Conservation (phyloP, 1,140 invertebrate genomes). For the Apis cerana region DNA sequence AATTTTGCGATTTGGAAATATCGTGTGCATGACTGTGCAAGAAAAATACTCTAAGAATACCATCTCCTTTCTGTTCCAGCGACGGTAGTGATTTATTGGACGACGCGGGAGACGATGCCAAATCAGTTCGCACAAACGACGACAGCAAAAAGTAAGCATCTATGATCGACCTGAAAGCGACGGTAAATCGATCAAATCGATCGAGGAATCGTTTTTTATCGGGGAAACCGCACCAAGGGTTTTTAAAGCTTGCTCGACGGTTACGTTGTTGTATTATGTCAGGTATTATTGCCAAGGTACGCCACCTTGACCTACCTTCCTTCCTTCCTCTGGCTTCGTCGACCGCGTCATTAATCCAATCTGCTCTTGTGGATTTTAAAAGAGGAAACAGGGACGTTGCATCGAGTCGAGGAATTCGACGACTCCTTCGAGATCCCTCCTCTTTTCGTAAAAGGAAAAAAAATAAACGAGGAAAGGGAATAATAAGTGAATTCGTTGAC, state of each 20-base stretch:
- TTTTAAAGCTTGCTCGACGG: slow-evolving; percentile 33
- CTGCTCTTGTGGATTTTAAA: neutral
- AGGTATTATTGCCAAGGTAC: slow-evolving; percentile 68
- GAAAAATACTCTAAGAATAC: too few species aligned
- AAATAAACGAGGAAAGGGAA: too few species aligned
- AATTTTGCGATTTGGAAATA: too few species aligned
- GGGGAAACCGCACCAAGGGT: slow-evolving; percentile 23
- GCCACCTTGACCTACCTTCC: slow-evolving; percentile 76
- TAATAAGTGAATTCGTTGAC: neutral
- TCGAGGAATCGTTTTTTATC: too few species aligned
- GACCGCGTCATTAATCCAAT: slow-evolving; percentile 66
- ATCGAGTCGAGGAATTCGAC: too few species aligned
- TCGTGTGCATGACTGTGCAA: too few species aligned
- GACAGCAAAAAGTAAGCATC: slow-evolving; percentile 86
- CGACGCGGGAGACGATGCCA: slow-evolving; percentile 83
- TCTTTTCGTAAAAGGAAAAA: too few species aligned
- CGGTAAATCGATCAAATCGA: neutral
- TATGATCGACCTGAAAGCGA: too few species aligned
- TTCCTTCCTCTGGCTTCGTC: slow-evolving; percentile 72
- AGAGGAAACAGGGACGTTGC: too few species aligned
- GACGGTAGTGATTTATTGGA: slow-evolving; percentile 83
- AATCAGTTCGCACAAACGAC: slow-evolving; percentile 84
- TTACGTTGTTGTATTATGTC: slow-evolving; percentile 61
- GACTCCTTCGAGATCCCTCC: too few species aligned
- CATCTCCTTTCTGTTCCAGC: slow-evolving; percentile 77